Percentiles rank a stretch among this genome's conserved stretches.
phyloP scores from a whole-genome alignment of 1,140 invertebrate species.

The Cryptotermes secundus region DNA sequence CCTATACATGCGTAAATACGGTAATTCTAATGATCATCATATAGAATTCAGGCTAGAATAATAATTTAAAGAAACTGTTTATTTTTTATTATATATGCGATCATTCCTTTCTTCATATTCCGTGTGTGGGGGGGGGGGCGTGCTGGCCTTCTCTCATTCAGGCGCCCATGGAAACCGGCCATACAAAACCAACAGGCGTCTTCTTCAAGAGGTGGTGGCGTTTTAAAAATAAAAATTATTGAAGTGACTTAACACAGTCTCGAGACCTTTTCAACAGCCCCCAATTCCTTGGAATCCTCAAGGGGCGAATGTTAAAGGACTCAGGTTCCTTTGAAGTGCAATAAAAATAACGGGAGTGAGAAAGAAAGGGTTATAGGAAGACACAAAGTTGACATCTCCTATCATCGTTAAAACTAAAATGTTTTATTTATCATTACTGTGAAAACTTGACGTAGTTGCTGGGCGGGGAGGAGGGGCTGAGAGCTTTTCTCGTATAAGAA shows the following conservation, averaged over 20 bases:
- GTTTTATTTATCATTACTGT: neutral
- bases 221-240: no score
- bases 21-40: no score
- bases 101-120: no score
- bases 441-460: neutral
- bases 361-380: neutral
- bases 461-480: neutral
- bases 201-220: no score
- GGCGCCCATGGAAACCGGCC: no score
- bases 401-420: neutral
- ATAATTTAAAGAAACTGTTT: no score
- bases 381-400: neutral
- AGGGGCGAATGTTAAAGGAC: neutral
- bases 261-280: neutral
- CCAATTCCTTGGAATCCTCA: neutral
- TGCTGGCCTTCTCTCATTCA: no score
- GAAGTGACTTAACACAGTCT: neutral
- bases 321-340: neutral
- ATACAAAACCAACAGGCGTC: no score
- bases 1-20: no score
- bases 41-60: no score
- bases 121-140: no score
- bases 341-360: neutral
- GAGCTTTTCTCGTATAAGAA: neutral
- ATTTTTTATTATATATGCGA: no score